Conservation (phyloP, 1,140 invertebrate species). For the Agrypnia vestita region DNA sequence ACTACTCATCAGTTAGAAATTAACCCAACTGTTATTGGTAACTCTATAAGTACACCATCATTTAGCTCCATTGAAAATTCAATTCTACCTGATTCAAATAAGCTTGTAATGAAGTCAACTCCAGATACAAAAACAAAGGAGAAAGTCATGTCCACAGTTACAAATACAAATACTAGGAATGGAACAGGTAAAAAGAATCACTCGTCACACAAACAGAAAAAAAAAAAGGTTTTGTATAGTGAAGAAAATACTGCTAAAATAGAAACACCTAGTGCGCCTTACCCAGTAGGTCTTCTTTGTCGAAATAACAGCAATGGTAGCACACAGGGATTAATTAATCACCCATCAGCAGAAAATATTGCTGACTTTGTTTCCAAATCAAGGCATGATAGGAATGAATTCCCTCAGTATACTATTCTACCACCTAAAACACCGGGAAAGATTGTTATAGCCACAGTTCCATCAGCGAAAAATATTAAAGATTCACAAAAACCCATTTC, state of each 20-base stretch:
- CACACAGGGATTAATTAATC: background rate
- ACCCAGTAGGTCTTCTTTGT: slow-evolving; percentile 56
- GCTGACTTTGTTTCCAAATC: background rate
- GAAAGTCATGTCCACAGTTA: too few relatives aligned
- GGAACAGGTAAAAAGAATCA: background rate
- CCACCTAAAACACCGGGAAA: slow-evolving; percentile 44
- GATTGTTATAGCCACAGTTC: slow-evolving; percentile 45
- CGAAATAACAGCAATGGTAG: slow-evolving; percentile 22
- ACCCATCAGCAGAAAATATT: background rate
- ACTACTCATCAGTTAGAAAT: background rate
- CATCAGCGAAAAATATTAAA: background rate
- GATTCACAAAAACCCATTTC: background rate
- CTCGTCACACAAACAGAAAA: background rate
- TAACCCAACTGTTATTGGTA: background rate
- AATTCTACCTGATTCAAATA: slow-evolving; percentile 33
- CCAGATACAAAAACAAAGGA: too few relatives aligned
- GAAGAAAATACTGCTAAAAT: background rate
- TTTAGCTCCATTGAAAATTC: background rate
- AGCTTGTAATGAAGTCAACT: background rate
- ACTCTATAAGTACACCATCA: background rate
- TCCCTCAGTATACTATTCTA: slow-evolving; percentile 46
- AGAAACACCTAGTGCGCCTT: slow-evolving; percentile 31
- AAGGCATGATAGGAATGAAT: background rate
- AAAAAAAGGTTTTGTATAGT: background rate
- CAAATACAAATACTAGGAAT: too few relatives aligned